Evolutionary conservation across 1,140 invertebrate species (phyloP).

Genomic region (Cherax destructor): DNA sequence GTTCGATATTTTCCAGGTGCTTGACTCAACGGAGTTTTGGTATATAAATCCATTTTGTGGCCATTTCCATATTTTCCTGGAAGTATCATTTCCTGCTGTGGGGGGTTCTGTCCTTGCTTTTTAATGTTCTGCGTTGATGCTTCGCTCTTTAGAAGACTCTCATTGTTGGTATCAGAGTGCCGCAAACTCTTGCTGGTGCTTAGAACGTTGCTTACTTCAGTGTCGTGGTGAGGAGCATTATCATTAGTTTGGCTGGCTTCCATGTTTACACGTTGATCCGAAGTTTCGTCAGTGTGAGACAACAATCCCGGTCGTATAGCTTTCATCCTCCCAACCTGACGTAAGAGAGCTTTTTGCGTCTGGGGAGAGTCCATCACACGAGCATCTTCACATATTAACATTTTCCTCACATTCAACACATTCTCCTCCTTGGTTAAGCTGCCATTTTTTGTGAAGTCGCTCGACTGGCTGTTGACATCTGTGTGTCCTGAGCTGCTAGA

Average conservation of each 20-base stretch:
- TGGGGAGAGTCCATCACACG: slow-evolving; percentile 1
- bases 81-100: not conserved
- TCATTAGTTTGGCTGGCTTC: not conserved
- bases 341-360: slow-evolving; percentile 3
- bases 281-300: not conserved
- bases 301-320: not conserved
- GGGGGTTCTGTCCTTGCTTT: not conserved
- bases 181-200: not conserved
- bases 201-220: not conserved
- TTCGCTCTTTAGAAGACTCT: not conserved
- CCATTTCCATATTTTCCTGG: not conserved
- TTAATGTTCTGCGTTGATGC: not conserved
- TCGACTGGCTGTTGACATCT: slow-evolving; percentile 24
- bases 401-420: not conserved
- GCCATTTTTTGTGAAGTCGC: not conserved
- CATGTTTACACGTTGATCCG: not conserved
- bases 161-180: not conserved
- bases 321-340: slow-evolving; percentile 37
- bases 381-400: not conserved
- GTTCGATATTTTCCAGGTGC: not conserved
- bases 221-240: not conserved
- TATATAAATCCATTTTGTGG: not conserved
- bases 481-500: slow-evolving; percentile 14
- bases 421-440: not conserved
- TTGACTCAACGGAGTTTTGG: not conserved